phyloP scores from a whole-genome alignment of 2,888 invertebrate genomes.

The Ochlodes sylvanus region DNA sequence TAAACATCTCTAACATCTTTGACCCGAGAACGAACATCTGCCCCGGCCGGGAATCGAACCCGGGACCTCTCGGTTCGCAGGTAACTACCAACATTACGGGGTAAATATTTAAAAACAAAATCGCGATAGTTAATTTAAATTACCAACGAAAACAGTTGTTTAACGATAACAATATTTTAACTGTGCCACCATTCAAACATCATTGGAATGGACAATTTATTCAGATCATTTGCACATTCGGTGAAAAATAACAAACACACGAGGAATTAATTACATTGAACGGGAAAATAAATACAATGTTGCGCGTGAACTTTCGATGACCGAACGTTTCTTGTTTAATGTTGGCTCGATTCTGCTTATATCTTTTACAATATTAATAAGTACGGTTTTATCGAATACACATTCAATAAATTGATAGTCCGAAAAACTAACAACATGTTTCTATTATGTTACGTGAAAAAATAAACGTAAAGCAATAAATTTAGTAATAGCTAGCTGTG shows the following conservation, averaged over 20 bases:
- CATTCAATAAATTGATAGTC: no score
- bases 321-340: background rate
- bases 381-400: no score
- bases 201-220: constrained; percentile 1
- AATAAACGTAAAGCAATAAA: no score
- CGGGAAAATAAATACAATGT: background rate
- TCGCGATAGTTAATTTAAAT: background rate
- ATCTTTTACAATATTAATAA: no score
- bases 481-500: no score
- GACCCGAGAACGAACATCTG: no score
- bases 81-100: no score
- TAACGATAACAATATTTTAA: constrained; percentile 3
- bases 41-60: no score
- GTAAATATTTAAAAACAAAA: background rate
- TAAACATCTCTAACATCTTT: no score
- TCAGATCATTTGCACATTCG: background rate
- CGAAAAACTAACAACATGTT: no score
- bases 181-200: constrained; percentile 2
- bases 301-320: background rate
- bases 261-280: background rate
- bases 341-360: background rate
- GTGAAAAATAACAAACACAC: constrained; percentile 7
- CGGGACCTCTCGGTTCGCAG: no score
- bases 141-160: background rate
- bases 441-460: no score